Conservation (phyloP, 35 echinoderm and acorn worm species). For the Ophioderma brevispina region DNA sequence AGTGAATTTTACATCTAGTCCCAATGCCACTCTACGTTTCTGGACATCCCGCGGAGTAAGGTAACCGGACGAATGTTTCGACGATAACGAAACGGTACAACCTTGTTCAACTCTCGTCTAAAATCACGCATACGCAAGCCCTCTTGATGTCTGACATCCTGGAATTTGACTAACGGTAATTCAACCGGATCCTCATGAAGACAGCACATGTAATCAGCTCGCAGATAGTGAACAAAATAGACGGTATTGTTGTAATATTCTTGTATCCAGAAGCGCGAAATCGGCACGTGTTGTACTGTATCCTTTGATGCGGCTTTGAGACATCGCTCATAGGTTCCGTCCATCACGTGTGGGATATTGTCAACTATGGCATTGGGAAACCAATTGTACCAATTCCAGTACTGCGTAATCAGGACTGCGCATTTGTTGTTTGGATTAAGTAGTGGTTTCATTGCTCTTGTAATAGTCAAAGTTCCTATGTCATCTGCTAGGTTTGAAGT, state of each 20-base stretch:
- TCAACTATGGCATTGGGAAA: background rate
- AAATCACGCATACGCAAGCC: slow-evolving; percentile 20
- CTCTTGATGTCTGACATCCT: background rate
- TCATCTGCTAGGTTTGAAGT: slow-evolving; percentile 57
- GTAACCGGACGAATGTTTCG: background rate
- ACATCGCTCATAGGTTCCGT: background rate
- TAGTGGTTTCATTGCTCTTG: slow-evolving; percentile 29
- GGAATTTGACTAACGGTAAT: background rate
- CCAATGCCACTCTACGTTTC: slow-evolving; percentile 13
- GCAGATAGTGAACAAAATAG: slow-evolving; percentile 50
- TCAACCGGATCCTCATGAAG: background rate
- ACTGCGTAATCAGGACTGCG: slow-evolving; percentile 51
- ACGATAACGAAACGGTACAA: slow-evolving; percentile 20
- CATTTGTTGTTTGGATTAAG: slow-evolving; percentile 49
- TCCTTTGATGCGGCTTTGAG: background rate
- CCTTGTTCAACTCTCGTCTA: slow-evolving; percentile 14
- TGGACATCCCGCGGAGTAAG: background rate
- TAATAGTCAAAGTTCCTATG: background rate
- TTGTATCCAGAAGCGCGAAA: background rate
- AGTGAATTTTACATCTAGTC: too few species aligned
- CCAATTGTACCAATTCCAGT: slow-evolving; percentile 22
- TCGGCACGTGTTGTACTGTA: background rate
- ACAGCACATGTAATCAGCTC: slow-evolving; percentile 22
- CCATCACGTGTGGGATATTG: background rate
- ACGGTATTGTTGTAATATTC: slow-evolving; percentile 70